Conservation (phyloP, 2,113 vertebrate genomes). For the Rissa tridactyla region DNA sequence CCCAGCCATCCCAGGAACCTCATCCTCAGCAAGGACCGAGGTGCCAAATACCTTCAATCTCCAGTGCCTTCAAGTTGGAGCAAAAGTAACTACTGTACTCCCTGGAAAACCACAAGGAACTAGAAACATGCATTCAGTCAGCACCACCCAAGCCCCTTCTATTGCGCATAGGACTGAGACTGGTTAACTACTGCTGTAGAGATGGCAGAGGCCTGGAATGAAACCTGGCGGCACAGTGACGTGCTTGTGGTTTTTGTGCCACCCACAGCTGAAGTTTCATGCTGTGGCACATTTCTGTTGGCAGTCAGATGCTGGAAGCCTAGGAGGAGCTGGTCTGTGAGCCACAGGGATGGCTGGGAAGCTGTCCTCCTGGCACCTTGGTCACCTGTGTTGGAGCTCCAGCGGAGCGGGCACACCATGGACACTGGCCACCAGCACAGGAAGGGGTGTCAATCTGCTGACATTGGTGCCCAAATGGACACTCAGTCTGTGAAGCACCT, state of each 20-base stretch:
- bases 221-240: not conserved
- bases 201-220: not conserved
- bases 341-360: not conserved
- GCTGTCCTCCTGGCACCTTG: not conserved
- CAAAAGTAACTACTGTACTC: not conserved
- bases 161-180: not conserved
- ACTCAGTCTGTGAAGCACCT: not conserved
- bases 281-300: not conserved
- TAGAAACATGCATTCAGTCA: not conserved
- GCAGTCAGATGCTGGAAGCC: not conserved
- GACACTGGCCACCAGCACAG: not conserved
- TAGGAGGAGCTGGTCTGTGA: not conserved
- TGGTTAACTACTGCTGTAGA: not conserved
- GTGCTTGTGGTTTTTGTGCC: not conserved
- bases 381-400: not conserved
- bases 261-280: not conserved
- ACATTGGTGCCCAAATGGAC: not conserved
- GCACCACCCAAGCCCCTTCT: not conserved
- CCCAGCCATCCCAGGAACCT: not conserved
- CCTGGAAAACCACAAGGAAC: not conserved
- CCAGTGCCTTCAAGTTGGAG: not conserved
- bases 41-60: not conserved
- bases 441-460: not conserved
- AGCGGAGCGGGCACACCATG: not conserved
- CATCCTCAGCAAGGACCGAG: not conserved